Base-by-base conservation (phyloP, 2,797 vertebrate species). In the Gymnodraco acuticeps region DNA sequence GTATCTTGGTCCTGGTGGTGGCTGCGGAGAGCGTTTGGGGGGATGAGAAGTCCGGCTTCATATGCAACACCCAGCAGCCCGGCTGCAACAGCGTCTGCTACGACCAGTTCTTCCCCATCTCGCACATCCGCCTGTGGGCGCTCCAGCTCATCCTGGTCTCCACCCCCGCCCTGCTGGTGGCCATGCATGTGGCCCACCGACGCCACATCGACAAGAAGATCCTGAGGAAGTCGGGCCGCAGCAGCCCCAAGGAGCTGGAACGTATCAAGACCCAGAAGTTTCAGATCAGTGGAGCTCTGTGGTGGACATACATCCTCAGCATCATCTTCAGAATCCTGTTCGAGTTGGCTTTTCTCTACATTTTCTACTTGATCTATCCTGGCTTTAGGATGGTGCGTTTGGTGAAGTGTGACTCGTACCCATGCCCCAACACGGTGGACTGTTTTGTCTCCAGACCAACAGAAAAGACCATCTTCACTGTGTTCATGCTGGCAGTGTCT, bases 61-160 rank as follows among this genome's bases (percentile, higher is more conserved):
- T 94, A 88, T 99, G 98, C 93, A 99, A 99, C 92, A 99, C 98
- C 31, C 97, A 97, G 84, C 98, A 99, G 92, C 98, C 98, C 0
- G 98, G 98, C 82, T 99, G 98, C 93, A 96, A 99, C 94, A 99
- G 97, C 0, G 98, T 99, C 72, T 99, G 98, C 85, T 99, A 99
- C 0, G 98, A 99, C 88, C 96, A 98, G 89, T 99, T 98, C 86
- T 99, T 99, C 88, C 98, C 98, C 86, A 96, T 99, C 87, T 99
- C 98, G 2, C 98, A 99, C 70, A 97, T 99, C 85, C 97, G 98
- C 3, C 94, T 99, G 81, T 99, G 98, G 98, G 96, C 97, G 0
- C 95, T 99, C 65, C 98, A 99, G 88, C 96, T 99, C 78, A 99
- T 99, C 91, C 92, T 99, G 0, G 98, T 99, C 46, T 98, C 98